Evolutionary conservation across 2,113 vertebrate genomes (phyloP), one percentile per base, ranked within the genome.

Genomic region (Phrynosoma blainvillii): DNA sequence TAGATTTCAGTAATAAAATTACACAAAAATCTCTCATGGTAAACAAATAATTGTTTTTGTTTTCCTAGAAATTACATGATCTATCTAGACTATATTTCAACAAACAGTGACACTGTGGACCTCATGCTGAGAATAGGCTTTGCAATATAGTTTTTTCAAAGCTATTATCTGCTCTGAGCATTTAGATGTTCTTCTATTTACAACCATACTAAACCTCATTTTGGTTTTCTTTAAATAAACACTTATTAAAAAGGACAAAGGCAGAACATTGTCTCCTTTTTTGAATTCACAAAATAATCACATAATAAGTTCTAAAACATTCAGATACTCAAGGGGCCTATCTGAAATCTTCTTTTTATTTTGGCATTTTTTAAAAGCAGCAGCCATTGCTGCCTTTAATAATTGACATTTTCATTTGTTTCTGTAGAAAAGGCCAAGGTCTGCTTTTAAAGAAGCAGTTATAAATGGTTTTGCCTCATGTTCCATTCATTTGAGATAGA

Each of bases 1-100:
- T 85, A 83, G 6, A 71, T 76, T 88, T 52, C 14, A 52, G 21
- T 21, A 82, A 89, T 30, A n/a, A 87, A 74, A 85, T 77, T 18
- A 73, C 5, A 20, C 30, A 81, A 52, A 89, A 87, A 84, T 14
- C 59, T 84, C 21, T 82, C 2, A 27, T 56, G 70, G 25, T 47
- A 92, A 47, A 66, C 54, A 82, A 88, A 13, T 86, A 85, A 85
- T 90, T 89, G 21, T 85, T 94, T 89, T 65, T 90, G 18, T 20
- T 88, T 89, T 80, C 40, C 82, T 80, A 32, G n/a, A 71, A n/a
- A 5, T 90, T 23, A 27, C 76, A 88, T 88, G 79, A 3, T 89
- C 75, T 73, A 85, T 84, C 56, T 79, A 65, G 78, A 66, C 65
- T 82, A 59, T 59, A 52, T 47, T 89, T 93, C 82, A 87, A 66